Evolutionary conservation across 1,140 invertebrate genomes (phyloP).

Genomic region (Papilio helenus): DNA sequence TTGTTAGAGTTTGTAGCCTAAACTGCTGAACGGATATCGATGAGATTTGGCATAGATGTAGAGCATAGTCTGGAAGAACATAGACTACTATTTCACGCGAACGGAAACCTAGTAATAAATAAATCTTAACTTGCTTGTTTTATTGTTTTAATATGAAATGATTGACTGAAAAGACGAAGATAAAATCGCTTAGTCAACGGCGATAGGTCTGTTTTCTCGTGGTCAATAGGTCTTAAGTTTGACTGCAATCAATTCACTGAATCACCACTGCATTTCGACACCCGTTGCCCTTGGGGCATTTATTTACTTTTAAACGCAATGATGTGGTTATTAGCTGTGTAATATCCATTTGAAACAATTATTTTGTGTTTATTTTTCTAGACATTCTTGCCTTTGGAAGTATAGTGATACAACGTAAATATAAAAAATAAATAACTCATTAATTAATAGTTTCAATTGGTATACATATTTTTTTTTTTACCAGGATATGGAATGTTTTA

Average conservation of each 20-base stretch:
- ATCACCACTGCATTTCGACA: slow-evolving; percentile 14
- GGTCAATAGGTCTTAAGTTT: not conserved
- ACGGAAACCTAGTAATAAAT: not conserved
- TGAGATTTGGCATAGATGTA: too few relatives aligned
- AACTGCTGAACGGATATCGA: too few relatives aligned
- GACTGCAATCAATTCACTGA: not conserved
- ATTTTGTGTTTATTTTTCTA: too few relatives aligned
- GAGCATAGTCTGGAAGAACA: too few relatives aligned
- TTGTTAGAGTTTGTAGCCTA: too few relatives aligned
- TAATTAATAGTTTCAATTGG: too few relatives aligned
- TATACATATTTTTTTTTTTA: too few relatives aligned
- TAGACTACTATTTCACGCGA: too few relatives aligned
- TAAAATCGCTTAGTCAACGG: not conserved
- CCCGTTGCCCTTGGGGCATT: not conserved
- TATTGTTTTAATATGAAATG: not conserved
- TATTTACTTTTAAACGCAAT: slow-evolving; percentile 4
- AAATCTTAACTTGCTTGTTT: not conserved
- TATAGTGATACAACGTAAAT: too few relatives aligned
- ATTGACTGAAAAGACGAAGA: not conserved
- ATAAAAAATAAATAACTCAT: too few relatives aligned
- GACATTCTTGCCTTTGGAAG: too few relatives aligned
- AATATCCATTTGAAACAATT: not conserved
- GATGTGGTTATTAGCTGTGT: not conserved
- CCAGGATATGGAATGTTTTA: too few relatives aligned
- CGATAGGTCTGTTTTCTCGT: slow-evolving; percentile 7